Evolutionary conservation across 2,113 vertebrate genomes (phyloP), one percentile per base, ranked within the genome.

Genomic region (Nanorana parkeri): DNA sequence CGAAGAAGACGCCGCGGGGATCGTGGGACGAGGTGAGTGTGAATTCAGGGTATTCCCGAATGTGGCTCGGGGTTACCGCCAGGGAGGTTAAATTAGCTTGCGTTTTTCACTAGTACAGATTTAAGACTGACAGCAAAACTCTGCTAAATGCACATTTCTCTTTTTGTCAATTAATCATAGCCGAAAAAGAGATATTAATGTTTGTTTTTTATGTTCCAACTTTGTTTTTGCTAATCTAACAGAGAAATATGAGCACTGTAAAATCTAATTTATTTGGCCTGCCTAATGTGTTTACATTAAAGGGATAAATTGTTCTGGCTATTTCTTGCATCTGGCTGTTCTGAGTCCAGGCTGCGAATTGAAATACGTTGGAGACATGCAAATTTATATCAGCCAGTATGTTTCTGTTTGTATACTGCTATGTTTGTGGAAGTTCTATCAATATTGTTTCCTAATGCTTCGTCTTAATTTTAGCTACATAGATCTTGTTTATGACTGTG

Each of bases 281-380:
- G n/a, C 60, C 36, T 77, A 77, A 64, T 65, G 60, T 64, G 58
- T 77, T 47, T 65, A 65, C 74, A 77, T 77, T 77, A 75, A 75
- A 61, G 72, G 72, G 74, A 77, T 77, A 77, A 77, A 77, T 77
- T 63, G 60, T 60, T 64, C 32, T 77, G 74, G 60, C 74, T 52
- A 64, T 64, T 77, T 28, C 74, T 64, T 77, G 36, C 74, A 77
- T 77, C 58, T 63, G 74, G 36, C 60, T 51, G 41, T 61, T 75
- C 60, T 17, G 17, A 64, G 58, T 64, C 64, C 32, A 77, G 58
- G 32, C 23, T 65, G 23, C 60, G 26, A 16, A 17, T 26, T 26
- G 17, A 65, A 64, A 52, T 65, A 65, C 60, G 21, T 65, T 17
- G 32, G 74, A 36, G 74, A 61, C 72, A 75, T 61, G 72, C 72